Conservation (phyloP, 2,888 invertebrate species). For the Caenorhabditis sp. region DNA sequence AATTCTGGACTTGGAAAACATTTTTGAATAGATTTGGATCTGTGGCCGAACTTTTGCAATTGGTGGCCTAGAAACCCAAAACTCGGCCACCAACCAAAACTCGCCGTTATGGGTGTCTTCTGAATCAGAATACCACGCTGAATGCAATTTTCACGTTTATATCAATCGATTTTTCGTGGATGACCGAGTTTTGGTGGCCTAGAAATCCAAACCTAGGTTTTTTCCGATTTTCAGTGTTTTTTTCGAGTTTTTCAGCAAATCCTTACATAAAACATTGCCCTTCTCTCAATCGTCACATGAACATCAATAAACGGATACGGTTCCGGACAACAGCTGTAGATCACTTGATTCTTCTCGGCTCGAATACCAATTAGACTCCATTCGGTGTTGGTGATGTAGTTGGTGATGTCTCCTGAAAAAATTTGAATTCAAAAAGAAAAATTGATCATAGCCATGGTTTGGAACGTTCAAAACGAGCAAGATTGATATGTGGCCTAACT, state of each 20-base stretch:
- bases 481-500: no score
- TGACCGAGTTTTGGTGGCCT: no score
- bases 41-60: background rate
- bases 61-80: background rate
- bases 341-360: slow-evolving; percentile 87
- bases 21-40: no score
- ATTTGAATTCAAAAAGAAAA: background rate
- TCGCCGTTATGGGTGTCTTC: no score
- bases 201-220: background rate
- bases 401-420: slow-evolving; percentile 72
- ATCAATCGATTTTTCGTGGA: no score
- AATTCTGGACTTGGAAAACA: background rate
- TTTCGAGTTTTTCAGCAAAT: background rate
- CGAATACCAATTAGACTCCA: slow-evolving; percentile 79
- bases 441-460: no score
- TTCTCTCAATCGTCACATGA: slow-evolving; percentile 88
- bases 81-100: background rate
- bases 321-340: slow-evolving; percentile 90
- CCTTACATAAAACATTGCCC: slow-evolving; percentile 87
- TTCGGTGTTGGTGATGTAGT: slow-evolving; percentile 83
- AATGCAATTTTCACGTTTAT: background rate
- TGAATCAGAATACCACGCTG: background rate
- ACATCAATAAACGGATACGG: slow-evolving; percentile 91
- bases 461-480: no score
- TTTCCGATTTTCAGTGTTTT: slow-evolving; percentile 1